These are phyloP conservation scores for Rhinogobio ventralis DNA, from an alignment of 2,797 vertebrate species.

Conservation along the genomic window DNA sequence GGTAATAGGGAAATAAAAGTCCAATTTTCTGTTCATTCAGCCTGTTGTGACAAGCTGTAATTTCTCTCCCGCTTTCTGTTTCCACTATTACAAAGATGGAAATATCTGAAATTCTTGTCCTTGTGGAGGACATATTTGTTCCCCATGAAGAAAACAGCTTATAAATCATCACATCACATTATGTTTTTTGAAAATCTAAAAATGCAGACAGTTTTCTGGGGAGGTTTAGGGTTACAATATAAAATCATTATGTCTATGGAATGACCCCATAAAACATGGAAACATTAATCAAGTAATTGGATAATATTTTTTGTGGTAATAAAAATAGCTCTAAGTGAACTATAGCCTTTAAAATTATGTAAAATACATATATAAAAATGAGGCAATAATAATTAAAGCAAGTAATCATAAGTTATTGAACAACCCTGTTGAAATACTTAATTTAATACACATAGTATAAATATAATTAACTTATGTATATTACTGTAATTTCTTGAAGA, in stretches of 20 bases:
- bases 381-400: neutral
- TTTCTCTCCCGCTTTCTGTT: slow-evolving; percentile 44
- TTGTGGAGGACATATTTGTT: neutral
- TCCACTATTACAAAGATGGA: slow-evolving; percentile 39
- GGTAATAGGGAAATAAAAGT: slow-evolving; percentile 52
- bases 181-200: neutral
- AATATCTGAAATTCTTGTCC: neutral
- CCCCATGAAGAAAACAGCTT: neutral
- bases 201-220: neutral
- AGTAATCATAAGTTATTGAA: neutral
- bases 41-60: slow-evolving; percentile 61
- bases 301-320: no score
- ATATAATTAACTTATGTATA: no score
- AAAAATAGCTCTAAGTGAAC: no score
- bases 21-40: slow-evolving; percentile 54
- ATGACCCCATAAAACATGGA: neutral
- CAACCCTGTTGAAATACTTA: no score
- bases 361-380: no score
- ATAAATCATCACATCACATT: neutral
- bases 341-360: no score
- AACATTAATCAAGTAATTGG: neutral
- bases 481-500: neutral
- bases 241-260: neutral
- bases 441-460: no score
- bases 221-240: neutral